phyloP scores from a whole-genome alignment of 1,140 invertebrate genomes.

The Venustaconcha ellipsiformis region DNA sequence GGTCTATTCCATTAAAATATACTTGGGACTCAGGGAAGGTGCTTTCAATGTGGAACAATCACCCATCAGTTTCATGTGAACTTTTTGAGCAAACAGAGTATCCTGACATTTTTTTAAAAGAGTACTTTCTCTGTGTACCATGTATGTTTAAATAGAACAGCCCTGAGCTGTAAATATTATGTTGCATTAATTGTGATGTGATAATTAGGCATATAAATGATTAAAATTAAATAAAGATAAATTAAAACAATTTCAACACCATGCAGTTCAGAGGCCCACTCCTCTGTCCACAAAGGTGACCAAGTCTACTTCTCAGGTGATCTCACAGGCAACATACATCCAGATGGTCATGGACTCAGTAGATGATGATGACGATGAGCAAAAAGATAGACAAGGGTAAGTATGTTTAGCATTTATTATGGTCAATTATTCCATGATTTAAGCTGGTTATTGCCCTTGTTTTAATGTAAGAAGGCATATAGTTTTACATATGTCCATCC shows the following conservation, averaged over 20 bases:
- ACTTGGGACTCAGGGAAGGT: too few relatives aligned
- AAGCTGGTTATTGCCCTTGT: not conserved
- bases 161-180: not conserved
- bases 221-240: not conserved
- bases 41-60: too few relatives aligned
- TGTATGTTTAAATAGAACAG: not conserved
- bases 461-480: not conserved
- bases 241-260: not conserved
- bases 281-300: conserved; percentile 67
- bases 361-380: conserved; percentile 40
- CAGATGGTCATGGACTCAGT: conserved; percentile 61
- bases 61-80: too few relatives aligned
- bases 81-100: too few relatives aligned
- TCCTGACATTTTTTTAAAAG: not conserved
- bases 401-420: not conserved
- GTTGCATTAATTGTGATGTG: not conserved
- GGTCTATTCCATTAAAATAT: too few relatives aligned
- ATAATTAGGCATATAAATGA: conserved; percentile 1
- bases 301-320: conserved; percentile 38
- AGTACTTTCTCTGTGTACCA: not conserved
- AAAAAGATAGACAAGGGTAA: conserved; percentile 18
- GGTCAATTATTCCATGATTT: not conserved
- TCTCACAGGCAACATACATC: conserved; percentile 57
- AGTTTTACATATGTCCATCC: not conserved
- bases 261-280: conserved; percentile 52